Evolutionary conservation across 2,888 invertebrate genomes (phyloP), one percentile per base, ranked within the genome.

Genomic region (Drosophila colorata): DNA sequence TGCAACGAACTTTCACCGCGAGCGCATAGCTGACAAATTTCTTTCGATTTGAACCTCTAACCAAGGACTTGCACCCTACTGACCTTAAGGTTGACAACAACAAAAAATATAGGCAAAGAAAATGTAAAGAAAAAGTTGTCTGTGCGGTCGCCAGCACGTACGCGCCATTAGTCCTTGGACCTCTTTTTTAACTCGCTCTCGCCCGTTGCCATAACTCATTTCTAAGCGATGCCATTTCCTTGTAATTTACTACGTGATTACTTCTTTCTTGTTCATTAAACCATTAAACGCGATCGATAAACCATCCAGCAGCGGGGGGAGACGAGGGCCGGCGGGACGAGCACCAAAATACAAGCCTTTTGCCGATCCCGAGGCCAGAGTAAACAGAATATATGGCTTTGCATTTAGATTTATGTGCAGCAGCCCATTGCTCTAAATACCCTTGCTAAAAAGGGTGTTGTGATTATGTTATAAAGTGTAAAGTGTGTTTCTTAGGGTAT

Each of bases 231-330:
- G 75, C 47, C 75, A 84, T 78, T 88, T 84, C 77, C 78, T 80
- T 74, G 74, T 85, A 89, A 87, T 90, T 88, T 89, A 89, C 88
- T 84, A 87, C 80, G 87, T 85, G 90, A 89, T 89, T 87, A 89
- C 76, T 80, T 80, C 33, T 80, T 87, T 88, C 80, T 81, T 83
- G 77, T 80, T 89, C 83, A 83, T 89, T 90, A 90, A 83, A 88
- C 87, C 87, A 88, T 87, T 88, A 83, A 77, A 69, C 72, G 74
- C 85, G 87, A 87, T 84, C 83, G 87, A 84, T 87, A 81, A 81
- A 57, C 58, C 70, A 67, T 46, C 53, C 48, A 41, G 20, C 38
- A 56, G 28, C 8, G 44, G 31, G 40, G 51, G 33, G 23, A 55
- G 51, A 6, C 11, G 25, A n/a, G 7, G 31, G 25, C 0, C 4